Evolutionary conservation across 2,797 vertebrate genomes (phyloP), one percentile per base, ranked within the genome.

Genomic region (Eremophila alpestris): DNA sequence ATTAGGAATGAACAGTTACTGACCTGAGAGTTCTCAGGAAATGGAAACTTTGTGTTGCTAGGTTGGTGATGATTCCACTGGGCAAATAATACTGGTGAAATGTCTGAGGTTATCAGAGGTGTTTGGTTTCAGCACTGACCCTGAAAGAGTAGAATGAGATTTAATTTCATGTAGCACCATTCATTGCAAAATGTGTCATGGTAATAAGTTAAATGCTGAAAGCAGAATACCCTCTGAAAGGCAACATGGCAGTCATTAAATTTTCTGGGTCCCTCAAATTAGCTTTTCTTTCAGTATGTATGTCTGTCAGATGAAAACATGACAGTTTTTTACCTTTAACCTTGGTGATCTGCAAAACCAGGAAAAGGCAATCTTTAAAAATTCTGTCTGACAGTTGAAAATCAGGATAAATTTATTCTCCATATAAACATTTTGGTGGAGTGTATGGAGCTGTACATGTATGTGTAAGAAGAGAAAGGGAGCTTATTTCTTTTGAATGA

Each of bases 1-100:
- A 74, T 90, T 93, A 87, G 55, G 71, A 80, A 71, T 81, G 59
- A 95, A 54, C 46, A 82, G 8, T 90, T 92, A 78, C 58, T 81
- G 73, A 95, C 77, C 40, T 13, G 11, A 86, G 59, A 78, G 32
- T 71, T 81, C 34, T 83, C 16, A 52, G 78, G 52, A 92, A 96
- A 93, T 81, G 67, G 38, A 73, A 88, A 90, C 71, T 73, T 76
- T 52, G 80, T 34, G 19, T 82, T 8, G 1, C 87, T 69, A 63
- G 51, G 30, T 68, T 43, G 13, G 52, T 83, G 75, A 78, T 16
- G 7, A 70, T 94, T 90, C 41, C 67, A 43, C 22, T 59, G 60
- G 30, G 68, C 93, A 91, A 90, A 95, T 63, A 95, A 68, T 95
- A 76, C 43, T 82, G 43, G 51, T 93, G 60, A 68, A 76, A 55